phyloP scores from a whole-genome alignment of 2,797 vertebrate species.

The Sebastes vulpes region DNA sequence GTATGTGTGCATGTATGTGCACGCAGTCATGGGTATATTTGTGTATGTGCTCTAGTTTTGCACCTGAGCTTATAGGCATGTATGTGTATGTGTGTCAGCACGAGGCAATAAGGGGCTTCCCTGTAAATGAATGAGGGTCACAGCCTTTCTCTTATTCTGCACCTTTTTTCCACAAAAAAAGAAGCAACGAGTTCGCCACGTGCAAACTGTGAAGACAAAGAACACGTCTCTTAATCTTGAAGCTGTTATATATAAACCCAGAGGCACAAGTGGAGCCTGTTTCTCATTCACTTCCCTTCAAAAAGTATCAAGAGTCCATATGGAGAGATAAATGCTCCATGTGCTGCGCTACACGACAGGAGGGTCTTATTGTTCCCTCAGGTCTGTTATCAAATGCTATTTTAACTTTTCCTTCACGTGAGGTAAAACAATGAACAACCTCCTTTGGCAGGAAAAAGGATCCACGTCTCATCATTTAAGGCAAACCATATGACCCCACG shows the following conservation, averaged over 20 bases:
- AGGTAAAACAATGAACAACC: constrained; percentile 64
- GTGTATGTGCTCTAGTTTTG: constrained; percentile 50
- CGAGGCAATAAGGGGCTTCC: constrained; percentile 30
- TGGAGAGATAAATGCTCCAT: constrained; percentile 30
- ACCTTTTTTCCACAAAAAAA: constrained; percentile 23
- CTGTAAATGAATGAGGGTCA: constrained; percentile 22
- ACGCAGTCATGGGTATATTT: constrained; percentile 40
- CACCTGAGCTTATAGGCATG: constrained; percentile 5
- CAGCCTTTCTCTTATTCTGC: not conserved
- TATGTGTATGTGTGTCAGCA: constrained; percentile 47
- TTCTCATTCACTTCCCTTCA: constrained; percentile 34
- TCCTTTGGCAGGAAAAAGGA: constrained; percentile 57
- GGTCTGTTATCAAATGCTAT: constrained; percentile 66
- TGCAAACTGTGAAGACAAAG: constrained; percentile 9
- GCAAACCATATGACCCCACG: not conserved
- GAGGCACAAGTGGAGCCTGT: constrained; percentile 31
- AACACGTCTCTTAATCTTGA: constrained; percentile 13
- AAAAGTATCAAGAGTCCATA: constrained; percentile 28
- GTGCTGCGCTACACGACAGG: constrained; percentile 13
- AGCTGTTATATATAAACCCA: constrained; percentile 20
- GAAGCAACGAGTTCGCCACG: not conserved
- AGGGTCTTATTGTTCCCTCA: constrained; percentile 46
- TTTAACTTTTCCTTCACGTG: constrained; percentile 65
- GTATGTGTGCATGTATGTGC: constrained; percentile 10
- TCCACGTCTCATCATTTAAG: constrained; percentile 16